phyloP scores from a whole-genome alignment of 1,140 invertebrate genomes.

The Streblospio benedicti region DNA sequence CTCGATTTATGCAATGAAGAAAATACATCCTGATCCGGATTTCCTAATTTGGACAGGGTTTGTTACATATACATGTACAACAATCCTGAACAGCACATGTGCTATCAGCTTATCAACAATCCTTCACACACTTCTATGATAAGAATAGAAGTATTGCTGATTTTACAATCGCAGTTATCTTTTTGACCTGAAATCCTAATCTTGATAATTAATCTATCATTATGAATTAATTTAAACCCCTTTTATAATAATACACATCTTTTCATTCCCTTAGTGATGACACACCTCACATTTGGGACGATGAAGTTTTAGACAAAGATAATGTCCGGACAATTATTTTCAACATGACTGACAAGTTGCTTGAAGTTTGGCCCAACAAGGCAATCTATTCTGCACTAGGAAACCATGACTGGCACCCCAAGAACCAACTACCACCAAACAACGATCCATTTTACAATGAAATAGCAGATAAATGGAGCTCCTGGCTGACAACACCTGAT shows the following conservation, averaged over 20 bases:
- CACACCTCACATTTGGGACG: constrained; percentile 37
- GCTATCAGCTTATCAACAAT: no score
- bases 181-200: not conserved
- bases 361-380: constrained; percentile 33
- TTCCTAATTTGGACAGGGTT: constrained; percentile 92
- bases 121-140: no score
- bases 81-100: no score
- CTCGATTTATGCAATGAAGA: constrained; percentile 69
- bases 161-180: constrained; percentile 12
- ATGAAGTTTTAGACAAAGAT: constrained; percentile 24
- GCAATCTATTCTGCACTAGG: constrained; percentile 45
- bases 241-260: not conserved
- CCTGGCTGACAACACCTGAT: not conserved
- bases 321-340: constrained; percentile 28
- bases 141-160: not conserved
- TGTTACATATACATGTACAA: constrained; percentile 34
- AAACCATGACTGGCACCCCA: constrained; percentile 46
- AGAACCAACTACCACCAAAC: constrained; percentile 24
- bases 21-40: constrained; percentile 68
- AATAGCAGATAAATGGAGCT: not conserved
- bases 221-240: not conserved
- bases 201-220: no score
- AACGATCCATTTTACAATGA: constrained; percentile 2
- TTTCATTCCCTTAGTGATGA: constrained; percentile 38
- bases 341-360: constrained; percentile 38